Conservation (phyloP, 2,888 invertebrate species). For the Nebria brevicollis region DNA sequence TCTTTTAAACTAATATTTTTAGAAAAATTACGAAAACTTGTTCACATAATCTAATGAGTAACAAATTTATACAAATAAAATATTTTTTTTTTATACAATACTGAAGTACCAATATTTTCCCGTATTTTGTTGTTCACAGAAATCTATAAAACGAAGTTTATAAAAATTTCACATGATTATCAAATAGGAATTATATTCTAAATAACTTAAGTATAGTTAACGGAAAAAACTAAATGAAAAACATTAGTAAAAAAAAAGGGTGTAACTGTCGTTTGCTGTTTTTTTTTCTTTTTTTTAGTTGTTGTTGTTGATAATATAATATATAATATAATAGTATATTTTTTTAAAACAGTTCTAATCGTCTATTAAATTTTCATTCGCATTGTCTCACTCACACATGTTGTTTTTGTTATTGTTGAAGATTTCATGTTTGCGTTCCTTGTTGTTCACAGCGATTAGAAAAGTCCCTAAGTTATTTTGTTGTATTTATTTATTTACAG, state of each 20-base stretch:
- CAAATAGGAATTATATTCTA: conserved; percentile 24
- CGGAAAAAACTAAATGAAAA: conserved; percentile 36
- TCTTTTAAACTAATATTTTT: conserved; percentile 39
- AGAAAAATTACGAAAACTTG: conserved; percentile 41
- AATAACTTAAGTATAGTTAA: conserved; percentile 31
- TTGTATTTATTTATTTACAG: conserved; percentile 40
- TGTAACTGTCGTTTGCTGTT: not conserved
- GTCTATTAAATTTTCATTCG: conserved; percentile 41
- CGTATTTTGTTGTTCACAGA: conserved; percentile 11
- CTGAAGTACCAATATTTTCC: conserved; percentile 33
- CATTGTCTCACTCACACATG: conserved; percentile 44
- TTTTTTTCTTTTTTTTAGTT: conserved; percentile 12
- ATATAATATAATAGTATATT: conserved; percentile 1
- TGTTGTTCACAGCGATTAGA: conserved; percentile 44
- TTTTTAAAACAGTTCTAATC: conserved; percentile 44
- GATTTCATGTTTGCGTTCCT: conserved; percentile 23
- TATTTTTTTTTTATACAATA: conserved; percentile 34
- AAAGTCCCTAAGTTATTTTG: conserved; percentile 50
- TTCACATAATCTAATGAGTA: conserved; percentile 40
- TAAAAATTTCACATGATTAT: conserved; percentile 19
- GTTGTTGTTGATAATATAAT: conserved; percentile 34
- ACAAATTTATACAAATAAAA: conserved; percentile 46
- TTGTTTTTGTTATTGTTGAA: conserved; percentile 11
- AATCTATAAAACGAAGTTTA: conserved; percentile 13
- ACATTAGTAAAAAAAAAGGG: conserved; percentile 33